Evolutionary conservation across 2,888 invertebrate genomes (phyloP), one percentile per base, ranked within the genome.

Genomic region (Saturnia japonica): DNA sequence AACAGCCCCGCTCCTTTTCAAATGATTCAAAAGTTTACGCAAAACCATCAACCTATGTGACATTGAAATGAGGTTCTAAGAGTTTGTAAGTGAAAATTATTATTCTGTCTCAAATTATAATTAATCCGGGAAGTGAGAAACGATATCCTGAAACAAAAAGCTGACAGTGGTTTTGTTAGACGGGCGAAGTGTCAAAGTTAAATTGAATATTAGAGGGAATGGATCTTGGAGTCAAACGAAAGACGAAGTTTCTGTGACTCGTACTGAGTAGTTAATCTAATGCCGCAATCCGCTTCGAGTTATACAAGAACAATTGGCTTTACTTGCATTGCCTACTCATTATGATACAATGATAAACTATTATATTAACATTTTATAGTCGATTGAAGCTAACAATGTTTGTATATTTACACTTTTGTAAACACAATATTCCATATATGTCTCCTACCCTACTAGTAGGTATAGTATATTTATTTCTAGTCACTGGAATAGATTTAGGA

Each of bases 191-290:
- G 93, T 93, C 93, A 93, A 94, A 94, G 92, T 94, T 94, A 93
- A 94, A 94, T 93, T 93, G 93, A 93, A 93, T 93, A 93, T 93
- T 93, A 92, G 88, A 88, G 88, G 85, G 89, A 93, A 90, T 94
- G 93, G 34, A 94, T 94, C 91, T 90, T 78, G 76, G 79, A 76
- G 78, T 70, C 85, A 78, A 76, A 76, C 80, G 78, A 77, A 64
- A 74, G 85, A 78, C 80, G 78, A 90, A 92, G 91, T 92, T 91
- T 88, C 81, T 84, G 82, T 83, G 86, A 85, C 85, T 85, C 82
- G 81, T 81, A 84, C 85, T 85, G 91, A 92, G 91, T 89, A 91
- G 93, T 92, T 94, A 94, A 94, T 93, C 93, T 93, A 78, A 88
- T 89, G 88, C 90, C 89, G 88, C 89, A 91, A 91, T 91, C 89